Percentiles rank a stretch among this genome's conserved stretches.
phyloP scores from a whole-genome alignment of 2,797 vertebrate genomes.

The Enteromius paludinosus region DNA sequence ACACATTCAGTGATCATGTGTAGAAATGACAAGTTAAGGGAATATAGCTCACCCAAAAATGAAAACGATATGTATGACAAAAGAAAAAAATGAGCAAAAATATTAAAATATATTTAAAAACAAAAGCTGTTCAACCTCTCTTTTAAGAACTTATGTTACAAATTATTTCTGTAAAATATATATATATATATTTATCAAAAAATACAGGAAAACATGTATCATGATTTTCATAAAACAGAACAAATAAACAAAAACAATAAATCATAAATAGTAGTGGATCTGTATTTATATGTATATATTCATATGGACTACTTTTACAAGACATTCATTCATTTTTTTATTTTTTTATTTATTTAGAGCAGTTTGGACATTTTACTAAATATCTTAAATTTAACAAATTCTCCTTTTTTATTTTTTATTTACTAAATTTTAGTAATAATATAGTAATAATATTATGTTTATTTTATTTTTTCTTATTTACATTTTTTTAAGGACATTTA shows the following conservation, averaged over 20 bases:
- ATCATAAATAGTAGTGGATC: not conserved
- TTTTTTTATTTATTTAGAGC: not conserved
- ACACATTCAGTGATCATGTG: slow-evolving; percentile 14
- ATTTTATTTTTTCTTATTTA: not conserved
- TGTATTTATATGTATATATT: not conserved
- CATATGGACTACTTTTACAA: not conserved
- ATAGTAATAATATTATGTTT: not conserved
- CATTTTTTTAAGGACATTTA: not conserved
- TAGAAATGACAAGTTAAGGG: not conserved
- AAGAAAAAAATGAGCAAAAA: too few species aligned
- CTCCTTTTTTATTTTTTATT: not conserved
- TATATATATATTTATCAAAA: not conserved
- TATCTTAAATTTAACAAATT: not conserved
- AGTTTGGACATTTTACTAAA: not conserved
- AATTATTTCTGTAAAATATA: too few species aligned
- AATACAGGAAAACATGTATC: not conserved
- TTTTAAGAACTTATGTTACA: too few species aligned
- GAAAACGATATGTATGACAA: not conserved
- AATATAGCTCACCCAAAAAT: not conserved
- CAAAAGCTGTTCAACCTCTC: too few species aligned
- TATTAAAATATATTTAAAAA: too few species aligned
- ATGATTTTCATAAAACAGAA: not conserved
- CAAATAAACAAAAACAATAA: not conserved
- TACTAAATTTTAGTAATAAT: not conserved
- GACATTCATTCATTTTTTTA: not conserved